Conservation (phyloP, 2,888 invertebrate genomes). For the Teleogryllus oceanicus region DNA sequence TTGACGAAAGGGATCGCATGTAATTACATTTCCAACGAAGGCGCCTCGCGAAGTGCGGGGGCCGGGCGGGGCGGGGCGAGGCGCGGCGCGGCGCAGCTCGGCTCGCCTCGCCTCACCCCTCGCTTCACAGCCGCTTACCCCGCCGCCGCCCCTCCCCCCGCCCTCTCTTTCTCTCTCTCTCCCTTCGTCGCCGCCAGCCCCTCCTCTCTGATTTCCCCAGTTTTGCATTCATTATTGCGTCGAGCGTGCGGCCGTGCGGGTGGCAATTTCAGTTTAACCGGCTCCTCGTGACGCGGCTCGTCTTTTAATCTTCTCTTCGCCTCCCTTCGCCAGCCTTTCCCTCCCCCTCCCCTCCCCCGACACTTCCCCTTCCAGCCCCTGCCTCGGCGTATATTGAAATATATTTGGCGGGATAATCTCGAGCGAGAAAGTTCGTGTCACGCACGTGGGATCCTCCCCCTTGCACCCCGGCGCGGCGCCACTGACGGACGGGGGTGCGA, state of each 20-base stretch:
- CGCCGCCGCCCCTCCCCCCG: neutral
- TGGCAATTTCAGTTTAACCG: slow-evolving; percentile 18
- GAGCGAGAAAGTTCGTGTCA: neutral
- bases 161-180: neutral
- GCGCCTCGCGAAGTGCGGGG: neutral
- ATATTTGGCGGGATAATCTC: slow-evolving; percentile 8
- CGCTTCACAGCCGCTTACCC: neutral
- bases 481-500: neutral
- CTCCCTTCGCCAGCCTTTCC: neutral
- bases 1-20: slow-evolving; percentile 7
- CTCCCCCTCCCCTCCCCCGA: no score
- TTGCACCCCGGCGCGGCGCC: no score
- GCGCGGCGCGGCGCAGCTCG: neutral
- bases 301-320: slow-evolving; percentile 4
- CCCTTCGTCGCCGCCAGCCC: neutral
- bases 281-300: neutral
- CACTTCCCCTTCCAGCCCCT: neutral
- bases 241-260: neutral
- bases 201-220: neutral
- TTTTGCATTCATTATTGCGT: slow-evolving; percentile 18
- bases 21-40: slow-evolving; percentile 10
- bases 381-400: neutral
- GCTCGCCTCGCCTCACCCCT: neutral
- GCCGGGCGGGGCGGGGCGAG: neutral
- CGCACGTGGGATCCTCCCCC: neutral